Evolutionary conservation across 2,113 vertebrate species (phyloP).

Genomic region (Salvelinus alpinus): DNA sequence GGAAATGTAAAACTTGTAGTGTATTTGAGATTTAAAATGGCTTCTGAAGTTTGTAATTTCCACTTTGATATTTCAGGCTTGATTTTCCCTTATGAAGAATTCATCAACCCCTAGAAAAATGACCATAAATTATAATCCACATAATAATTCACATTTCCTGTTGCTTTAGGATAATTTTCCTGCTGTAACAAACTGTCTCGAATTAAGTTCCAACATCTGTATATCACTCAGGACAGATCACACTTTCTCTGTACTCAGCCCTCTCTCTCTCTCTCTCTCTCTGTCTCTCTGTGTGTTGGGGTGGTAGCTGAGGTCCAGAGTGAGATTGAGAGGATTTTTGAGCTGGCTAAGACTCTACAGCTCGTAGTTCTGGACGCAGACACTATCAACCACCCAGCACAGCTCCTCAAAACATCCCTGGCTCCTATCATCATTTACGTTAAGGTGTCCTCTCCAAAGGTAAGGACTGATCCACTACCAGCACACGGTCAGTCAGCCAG

Average conservation of each 20-base stretch:
- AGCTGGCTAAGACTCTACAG: slow-evolving; percentile 95
- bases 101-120: no score
- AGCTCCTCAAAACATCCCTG: slow-evolving; percentile 94
- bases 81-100: no score
- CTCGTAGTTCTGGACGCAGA: slow-evolving; percentile 93
- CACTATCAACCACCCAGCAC: slow-evolving; percentile 95
- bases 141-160: no score
- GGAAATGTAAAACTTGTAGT: no score
- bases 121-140: no score
- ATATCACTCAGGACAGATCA: neutral
- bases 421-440: slow-evolving; percentile 96
- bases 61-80: no score
- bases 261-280: no score
- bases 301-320: slow-evolving; percentile 91
- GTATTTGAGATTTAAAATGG: no score
- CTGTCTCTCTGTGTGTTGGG: neutral
- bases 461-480: slow-evolving; percentile 45
- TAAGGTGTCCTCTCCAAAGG: slow-evolving; percentile 97
- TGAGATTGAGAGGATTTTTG: slow-evolving; percentile 96
- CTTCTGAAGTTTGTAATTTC: no score
- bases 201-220: no score
- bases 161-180: no score
- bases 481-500: neutral
- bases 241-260: neutral
- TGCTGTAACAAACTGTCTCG: no score